Percentiles rank a stretch among this genome's conserved stretches.
phyloP scores from a whole-genome alignment of 2,113 vertebrate species.

The Carollia perspicillata region DNA sequence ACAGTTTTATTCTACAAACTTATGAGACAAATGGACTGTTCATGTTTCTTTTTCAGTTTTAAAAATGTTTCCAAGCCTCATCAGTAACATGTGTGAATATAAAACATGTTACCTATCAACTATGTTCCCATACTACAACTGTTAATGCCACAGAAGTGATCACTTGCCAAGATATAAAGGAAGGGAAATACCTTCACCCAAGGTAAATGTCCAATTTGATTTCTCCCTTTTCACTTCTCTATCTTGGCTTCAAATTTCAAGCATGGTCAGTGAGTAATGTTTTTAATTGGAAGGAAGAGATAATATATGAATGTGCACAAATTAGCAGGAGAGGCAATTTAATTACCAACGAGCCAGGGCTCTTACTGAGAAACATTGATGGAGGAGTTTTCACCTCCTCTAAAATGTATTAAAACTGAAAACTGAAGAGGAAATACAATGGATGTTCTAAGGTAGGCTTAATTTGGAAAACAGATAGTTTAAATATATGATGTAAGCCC shows the following conservation, averaged over 20 bases:
- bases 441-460: neutral
- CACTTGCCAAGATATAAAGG: neutral
- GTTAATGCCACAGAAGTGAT: neutral
- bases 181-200: neutral
- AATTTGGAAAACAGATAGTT: neutral
- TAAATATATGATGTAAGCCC: neutral
- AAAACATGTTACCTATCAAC: neutral
- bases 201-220: neutral
- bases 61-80: neutral
- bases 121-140: neutral
- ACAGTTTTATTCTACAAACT: neutral
- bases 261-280: conserved; percentile 21
- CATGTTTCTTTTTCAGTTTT: neutral
- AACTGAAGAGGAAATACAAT: neutral
- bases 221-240: neutral
- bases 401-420: conserved; percentile 32
- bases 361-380: conserved; percentile 52
- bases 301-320: neutral
- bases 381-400: neutral
- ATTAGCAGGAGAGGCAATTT: conserved; percentile 59
- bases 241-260: neutral
- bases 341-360: conserved; percentile 58
- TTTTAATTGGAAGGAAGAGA: conserved; percentile 32
- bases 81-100: neutral
- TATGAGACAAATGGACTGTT: neutral